Percentiles rank a stretch among this genome's conserved stretches.
Conservation (phyloP, 2,113 vertebrate species). For the Arizona elegans region DNA sequence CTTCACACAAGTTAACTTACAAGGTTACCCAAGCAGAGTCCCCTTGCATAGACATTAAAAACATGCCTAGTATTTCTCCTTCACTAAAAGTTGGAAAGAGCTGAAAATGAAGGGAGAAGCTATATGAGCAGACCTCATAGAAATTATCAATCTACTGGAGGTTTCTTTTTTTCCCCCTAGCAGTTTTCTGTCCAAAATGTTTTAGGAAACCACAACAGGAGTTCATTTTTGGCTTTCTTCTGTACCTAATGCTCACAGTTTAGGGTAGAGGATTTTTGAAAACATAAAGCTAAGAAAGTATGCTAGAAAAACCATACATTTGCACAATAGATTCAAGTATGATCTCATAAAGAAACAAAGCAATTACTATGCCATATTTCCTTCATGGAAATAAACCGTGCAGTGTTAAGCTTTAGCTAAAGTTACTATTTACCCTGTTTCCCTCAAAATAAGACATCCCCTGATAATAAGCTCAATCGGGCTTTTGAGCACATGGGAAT, state of each 20-base stretch:
- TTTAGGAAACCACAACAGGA: constrained; percentile 27
- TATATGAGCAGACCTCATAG: neutral
- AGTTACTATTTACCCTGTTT: neutral
- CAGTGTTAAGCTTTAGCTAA: neutral
- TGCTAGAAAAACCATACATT: neutral
- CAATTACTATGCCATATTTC: neutral
- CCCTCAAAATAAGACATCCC: no score
- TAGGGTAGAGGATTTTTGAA: neutral
- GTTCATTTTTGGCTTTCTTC: constrained; percentile 16
- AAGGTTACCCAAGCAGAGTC: constrained; percentile 58
- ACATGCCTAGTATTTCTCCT: constrained; percentile 29
- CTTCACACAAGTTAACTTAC: constrained; percentile 54
- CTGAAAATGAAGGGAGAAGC: constrained; percentile 18
- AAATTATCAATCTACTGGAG: constrained; percentile 12
- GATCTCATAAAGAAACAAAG: neutral
- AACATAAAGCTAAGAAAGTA: neutral
- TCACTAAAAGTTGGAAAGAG: neutral
- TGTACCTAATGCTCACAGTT: neutral
- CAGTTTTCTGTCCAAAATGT: constrained; percentile 27
- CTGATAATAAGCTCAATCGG: no score
- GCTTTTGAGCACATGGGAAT: no score
- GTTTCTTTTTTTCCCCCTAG: neutral
- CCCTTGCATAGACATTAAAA: constrained; percentile 54
- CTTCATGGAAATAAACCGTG: neutral
- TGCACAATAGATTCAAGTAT: neutral